Conservation (phyloP, 2,888 invertebrate genomes). For the Strigamia crassipes region DNA sequence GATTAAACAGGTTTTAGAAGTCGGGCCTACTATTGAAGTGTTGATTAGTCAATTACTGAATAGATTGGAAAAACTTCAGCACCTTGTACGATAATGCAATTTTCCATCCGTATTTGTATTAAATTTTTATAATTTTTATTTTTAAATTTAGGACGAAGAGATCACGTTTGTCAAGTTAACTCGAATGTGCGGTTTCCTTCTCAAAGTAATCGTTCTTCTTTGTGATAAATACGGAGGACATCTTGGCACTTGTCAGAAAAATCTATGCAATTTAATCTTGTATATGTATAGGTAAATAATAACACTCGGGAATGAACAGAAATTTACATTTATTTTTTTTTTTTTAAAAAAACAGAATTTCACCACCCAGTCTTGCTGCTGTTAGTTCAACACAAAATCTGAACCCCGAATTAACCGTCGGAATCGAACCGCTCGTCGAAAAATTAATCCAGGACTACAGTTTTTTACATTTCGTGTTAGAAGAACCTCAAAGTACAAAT, state of each 20-base stretch:
- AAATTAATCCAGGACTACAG: not conserved
- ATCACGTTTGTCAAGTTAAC: not conserved
- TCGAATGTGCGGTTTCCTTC: constrained; percentile 3
- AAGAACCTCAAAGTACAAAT: not conserved
- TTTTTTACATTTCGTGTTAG: not conserved
- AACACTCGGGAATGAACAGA: not conserved
- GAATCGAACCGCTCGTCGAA: not conserved
- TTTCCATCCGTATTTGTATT: not conserved
- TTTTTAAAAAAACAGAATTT: not conserved
- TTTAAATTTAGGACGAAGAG: not conserved
- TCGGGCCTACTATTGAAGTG: not conserved
- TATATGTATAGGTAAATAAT: not conserved
- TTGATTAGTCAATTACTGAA: not conserved
- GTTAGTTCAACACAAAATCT: not conserved
- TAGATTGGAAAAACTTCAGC: not conserved
- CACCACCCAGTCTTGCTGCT: not conserved
- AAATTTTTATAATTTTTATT: not conserved
- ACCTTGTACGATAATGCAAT: too few species aligned
- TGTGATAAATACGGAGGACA: not conserved
- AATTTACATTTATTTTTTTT: too few species aligned
- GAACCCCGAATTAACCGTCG: not conserved
- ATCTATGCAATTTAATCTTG: not conserved
- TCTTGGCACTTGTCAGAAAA: constrained; percentile 13
- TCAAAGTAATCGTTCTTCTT: constrained; percentile 8
- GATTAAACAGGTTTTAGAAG: not conserved